phyloP scores from a whole-genome alignment of 2,888 invertebrate species.

The Eristalis tenax region DNA sequence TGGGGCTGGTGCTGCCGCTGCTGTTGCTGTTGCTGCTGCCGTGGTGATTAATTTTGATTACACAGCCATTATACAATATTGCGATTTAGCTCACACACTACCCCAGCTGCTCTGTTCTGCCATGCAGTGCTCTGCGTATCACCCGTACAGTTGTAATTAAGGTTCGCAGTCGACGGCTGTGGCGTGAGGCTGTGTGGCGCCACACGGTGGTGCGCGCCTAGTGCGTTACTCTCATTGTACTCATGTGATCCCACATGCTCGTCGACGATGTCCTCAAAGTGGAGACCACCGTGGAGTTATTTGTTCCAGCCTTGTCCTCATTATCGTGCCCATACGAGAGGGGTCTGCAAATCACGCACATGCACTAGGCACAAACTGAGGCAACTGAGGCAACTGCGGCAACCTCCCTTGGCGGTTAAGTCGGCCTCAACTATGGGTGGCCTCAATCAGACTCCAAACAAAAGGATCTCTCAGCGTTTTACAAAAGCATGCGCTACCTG shows the following conservation, averaged over 20 bases:
- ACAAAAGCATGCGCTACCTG: constrained; percentile 23
- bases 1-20: not conserved
- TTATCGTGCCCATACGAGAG: not conserved
- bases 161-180: not conserved
- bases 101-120: constrained; percentile 1
- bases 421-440: not conserved
- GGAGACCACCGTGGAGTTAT: not conserved
- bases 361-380: not conserved
- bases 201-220: not conserved
- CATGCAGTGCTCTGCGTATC: not conserved
- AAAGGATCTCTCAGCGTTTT: constrained; percentile 24
- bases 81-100: constrained; percentile 17
- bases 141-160: not conserved
- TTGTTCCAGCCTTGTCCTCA: not conserved
- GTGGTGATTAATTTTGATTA: constrained; percentile 55
- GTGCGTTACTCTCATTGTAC: not conserved
- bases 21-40: not conserved
- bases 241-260: not conserved
- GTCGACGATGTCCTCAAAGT: not conserved
- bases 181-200: not conserved
- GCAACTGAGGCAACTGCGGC: too few relatives aligned
- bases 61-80: constrained; percentile 41
- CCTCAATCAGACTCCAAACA: not conserved
- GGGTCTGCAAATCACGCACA: not conserved
- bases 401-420: not conserved